phyloP scores from a whole-genome alignment of 2,888 invertebrate genomes.

The Apotomis betuletana region DNA sequence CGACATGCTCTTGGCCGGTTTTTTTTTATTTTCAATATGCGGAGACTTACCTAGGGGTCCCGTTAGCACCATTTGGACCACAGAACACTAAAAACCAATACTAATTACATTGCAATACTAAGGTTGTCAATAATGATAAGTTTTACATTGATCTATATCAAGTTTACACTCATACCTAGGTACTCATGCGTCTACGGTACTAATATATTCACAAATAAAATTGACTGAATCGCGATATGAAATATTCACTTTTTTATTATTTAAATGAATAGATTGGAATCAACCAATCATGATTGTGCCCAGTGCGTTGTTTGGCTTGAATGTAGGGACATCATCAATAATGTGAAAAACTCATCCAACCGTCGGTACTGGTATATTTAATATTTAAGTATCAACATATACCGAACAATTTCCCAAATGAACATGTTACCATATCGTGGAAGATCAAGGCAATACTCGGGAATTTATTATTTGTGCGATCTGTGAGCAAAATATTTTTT shows the following conservation, averaged over 20 bases:
- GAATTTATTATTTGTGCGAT: slow-evolving; percentile 5
- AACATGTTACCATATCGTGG: slow-evolving; percentile 1
- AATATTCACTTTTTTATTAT: slow-evolving; percentile 45
- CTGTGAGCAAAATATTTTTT: slow-evolving; percentile 1
- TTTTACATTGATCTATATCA: too few relatives aligned
- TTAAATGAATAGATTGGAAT: slow-evolving; percentile 66
- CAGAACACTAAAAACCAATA: too few relatives aligned
- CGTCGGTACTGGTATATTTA: slow-evolving; percentile 59
- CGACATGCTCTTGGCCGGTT: too few relatives aligned
- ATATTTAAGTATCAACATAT: slow-evolving; percentile 3
- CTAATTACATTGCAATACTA: too few relatives aligned
- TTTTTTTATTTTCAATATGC: too few relatives aligned
- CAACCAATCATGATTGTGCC: slow-evolving; percentile 66
- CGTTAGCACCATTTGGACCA: too few relatives aligned
- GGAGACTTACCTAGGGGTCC: too few relatives aligned
- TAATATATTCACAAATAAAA: slow-evolving; percentile 17
- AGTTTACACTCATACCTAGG: too few relatives aligned
- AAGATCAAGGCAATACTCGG: background rate
- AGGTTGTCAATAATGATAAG: too few relatives aligned
- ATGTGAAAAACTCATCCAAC: slow-evolving; percentile 73
- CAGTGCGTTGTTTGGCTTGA: slow-evolving; percentile 68
- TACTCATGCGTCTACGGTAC: slow-evolving; percentile 15
- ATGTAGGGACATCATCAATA: slow-evolving; percentile 76
- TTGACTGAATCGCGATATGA: slow-evolving; percentile 46
- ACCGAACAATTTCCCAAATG: background rate